Conservation (phyloP, 2,113 vertebrate species). For the Eretmochelys imbricata region DNA sequence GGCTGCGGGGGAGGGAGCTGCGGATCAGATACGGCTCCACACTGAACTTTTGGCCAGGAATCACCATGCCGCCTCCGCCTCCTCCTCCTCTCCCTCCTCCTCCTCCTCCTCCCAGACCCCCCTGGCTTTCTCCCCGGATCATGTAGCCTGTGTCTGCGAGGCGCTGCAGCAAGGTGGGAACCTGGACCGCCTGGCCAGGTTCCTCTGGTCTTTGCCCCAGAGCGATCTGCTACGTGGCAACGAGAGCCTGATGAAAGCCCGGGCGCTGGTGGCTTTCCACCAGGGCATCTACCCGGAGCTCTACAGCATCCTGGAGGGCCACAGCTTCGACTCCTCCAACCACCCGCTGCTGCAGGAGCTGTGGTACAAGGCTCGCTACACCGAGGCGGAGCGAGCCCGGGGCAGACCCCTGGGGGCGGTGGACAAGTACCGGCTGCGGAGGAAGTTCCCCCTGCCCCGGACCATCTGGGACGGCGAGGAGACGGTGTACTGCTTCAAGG, state of each 20-base stretch:
- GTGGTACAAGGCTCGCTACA: conserved; percentile 99
- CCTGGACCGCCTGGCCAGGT: conserved; percentile 97
- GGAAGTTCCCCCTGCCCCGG: conserved; percentile 97
- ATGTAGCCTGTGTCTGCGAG: conserved; percentile 98
- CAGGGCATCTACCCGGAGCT: conserved; percentile 97
- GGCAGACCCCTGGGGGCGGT: conserved; percentile 97
- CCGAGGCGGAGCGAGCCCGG: conserved; percentile 96
- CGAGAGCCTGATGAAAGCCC: conserved; percentile 98
- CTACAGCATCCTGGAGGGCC: conserved; percentile 97
- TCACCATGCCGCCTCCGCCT: conserved; percentile 67
- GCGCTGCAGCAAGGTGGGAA: conserved; percentile 98
- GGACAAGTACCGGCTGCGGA: conserved; percentile 98
- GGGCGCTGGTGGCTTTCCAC: conserved; percentile 97
- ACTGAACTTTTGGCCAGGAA: conserved; percentile 87
- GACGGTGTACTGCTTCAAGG: conserved; percentile 99
- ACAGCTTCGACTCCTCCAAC: conserved; percentile 95
- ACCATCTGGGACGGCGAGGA: conserved; percentile 99
- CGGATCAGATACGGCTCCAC: conserved; percentile 86
- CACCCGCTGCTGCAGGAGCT: conserved; percentile 97
- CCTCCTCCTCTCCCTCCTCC: conserved; percentile 67
- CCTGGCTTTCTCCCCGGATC: conserved; percentile 96
- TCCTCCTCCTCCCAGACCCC: conserved; percentile 85
- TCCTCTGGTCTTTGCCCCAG: conserved; percentile 97
- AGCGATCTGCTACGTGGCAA: conserved; percentile 97
- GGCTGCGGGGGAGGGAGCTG: conserved; percentile 85